Percentiles rank a stretch among this genome's conserved stretches.
Conservation (phyloP, 2,888 invertebrate species). For the Tinea trinotella region DNA sequence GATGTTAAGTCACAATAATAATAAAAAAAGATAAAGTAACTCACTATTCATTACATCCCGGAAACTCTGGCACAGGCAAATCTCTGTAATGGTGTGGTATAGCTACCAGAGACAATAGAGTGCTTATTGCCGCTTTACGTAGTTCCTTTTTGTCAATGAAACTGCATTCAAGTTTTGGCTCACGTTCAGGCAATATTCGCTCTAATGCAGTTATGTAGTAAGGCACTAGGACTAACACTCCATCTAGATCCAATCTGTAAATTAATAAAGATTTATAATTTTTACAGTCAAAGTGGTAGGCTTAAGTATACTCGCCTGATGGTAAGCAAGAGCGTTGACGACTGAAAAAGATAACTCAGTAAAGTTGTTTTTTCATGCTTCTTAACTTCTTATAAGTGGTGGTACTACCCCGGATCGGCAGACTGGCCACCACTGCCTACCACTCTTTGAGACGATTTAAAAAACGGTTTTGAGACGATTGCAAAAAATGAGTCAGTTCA, state of each 20-base stretch:
- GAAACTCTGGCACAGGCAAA: conserved; percentile 79
- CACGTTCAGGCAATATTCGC: conserved; percentile 89
- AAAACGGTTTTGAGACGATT: no score
- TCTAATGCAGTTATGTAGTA: conserved; percentile 92
- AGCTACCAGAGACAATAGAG: conserved; percentile 91
- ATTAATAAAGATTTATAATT: background rate
- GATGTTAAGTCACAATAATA: background rate
- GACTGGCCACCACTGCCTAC: no score
- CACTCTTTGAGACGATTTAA: no score
- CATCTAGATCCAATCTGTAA: conserved; percentile 87
- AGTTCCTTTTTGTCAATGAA: conserved; percentile 82
- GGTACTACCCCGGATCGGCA: no score
- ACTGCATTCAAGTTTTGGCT: conserved; percentile 80
- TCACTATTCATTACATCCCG: conserved; percentile 67
- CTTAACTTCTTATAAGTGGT: no score
- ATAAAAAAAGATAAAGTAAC: conserved; percentile 21
- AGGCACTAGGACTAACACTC: conserved; percentile 92
- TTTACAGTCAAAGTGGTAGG: no score
- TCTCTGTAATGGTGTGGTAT: conserved; percentile 94
- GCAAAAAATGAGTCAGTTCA: no score
- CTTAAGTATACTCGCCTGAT: background rate
- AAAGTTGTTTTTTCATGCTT: background rate
- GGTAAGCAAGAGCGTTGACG: no score
- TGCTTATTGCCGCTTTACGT: conserved; percentile 91
- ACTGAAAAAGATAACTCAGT: no score